Conservation (phyloP, 2,113 vertebrate genomes). For the Hippocampus barbouri region DNA sequence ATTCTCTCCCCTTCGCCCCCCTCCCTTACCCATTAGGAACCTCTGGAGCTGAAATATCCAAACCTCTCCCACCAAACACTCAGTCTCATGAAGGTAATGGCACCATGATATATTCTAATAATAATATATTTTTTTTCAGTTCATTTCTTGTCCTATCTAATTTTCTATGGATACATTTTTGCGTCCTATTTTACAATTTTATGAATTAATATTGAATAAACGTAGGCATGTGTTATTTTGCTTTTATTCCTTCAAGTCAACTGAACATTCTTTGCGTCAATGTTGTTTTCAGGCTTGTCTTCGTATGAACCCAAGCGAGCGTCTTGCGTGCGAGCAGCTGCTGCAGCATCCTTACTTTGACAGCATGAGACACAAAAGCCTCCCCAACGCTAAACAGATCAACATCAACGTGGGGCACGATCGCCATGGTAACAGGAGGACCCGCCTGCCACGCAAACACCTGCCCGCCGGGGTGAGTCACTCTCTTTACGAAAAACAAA, state of each 20-base stretch:
- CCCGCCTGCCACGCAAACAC: slow-evolving; percentile 73
- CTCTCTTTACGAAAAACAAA: neutral
- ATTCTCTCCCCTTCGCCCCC: neutral
- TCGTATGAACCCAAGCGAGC: slow-evolving; percentile 84
- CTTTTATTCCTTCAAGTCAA: no score
- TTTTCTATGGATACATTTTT: no score
- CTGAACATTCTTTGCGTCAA: no score
- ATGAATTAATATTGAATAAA: no score
- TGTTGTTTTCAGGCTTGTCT: slow-evolving; percentile 78
- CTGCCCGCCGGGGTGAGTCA: slow-evolving; percentile 77
- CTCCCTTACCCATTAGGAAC: slow-evolving; percentile 70
- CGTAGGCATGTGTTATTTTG: no score
- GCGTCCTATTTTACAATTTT: no score
- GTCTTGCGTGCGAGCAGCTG: slow-evolving; percentile 84
- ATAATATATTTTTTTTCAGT: neutral
- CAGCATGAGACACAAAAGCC: slow-evolving; percentile 71
- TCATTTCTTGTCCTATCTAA: no score
- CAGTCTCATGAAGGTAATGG: slow-evolving; percentile 87
- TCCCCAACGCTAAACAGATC: slow-evolving; percentile 40
- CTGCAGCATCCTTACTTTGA: slow-evolving; percentile 87
- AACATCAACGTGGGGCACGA: slow-evolving; percentile 59
- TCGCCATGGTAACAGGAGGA: slow-evolving; percentile 64
- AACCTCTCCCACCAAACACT: slow-evolving; percentile 80
- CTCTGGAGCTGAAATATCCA: slow-evolving; percentile 85
- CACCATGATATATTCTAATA: neutral